phyloP scores from a whole-genome alignment of 64 coral and sea anemone genomes.

The Astreopora myriophthalma region DNA sequence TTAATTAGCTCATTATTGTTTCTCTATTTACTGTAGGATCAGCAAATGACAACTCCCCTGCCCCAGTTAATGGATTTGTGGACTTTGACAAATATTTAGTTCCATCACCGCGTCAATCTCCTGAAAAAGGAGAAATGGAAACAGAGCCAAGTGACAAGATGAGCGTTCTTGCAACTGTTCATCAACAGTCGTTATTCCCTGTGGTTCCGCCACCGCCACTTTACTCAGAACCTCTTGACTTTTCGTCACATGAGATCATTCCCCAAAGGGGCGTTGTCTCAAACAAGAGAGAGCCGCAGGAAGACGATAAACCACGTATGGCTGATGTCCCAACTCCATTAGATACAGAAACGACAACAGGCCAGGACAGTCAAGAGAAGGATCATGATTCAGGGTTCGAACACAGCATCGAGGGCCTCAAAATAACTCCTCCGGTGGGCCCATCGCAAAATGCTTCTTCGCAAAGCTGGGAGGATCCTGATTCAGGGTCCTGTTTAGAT shows the following conservation, averaged over 20 bases:
- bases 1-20: too few species aligned
- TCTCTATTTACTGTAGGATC: too few species aligned
- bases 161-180: background rate
- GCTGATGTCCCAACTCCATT: background rate
- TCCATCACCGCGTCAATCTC: background rate
- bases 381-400: constrained; percentile 8
- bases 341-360: constrained; percentile 6
- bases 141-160: background rate
- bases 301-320: background rate
- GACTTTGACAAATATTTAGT: background rate
- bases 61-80: constrained; percentile 1
- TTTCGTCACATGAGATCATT: background rate
- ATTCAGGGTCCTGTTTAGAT: constrained; percentile 43
- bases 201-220: constrained; percentile 25
- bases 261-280: background rate
- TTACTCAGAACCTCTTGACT: constrained; percentile 6
- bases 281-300: background rate
- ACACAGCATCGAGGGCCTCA: background rate
- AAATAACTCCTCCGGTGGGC: background rate
- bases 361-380: background rate
- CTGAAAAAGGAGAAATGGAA: background rate
- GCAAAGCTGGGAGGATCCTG: constrained; percentile 6
- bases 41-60: too few species aligned
- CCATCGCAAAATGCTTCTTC: background rate
- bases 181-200: background rate